Base-by-base conservation (phyloP, 2,888 invertebrate genomes). In the Coelopa pilipes region DNA sequence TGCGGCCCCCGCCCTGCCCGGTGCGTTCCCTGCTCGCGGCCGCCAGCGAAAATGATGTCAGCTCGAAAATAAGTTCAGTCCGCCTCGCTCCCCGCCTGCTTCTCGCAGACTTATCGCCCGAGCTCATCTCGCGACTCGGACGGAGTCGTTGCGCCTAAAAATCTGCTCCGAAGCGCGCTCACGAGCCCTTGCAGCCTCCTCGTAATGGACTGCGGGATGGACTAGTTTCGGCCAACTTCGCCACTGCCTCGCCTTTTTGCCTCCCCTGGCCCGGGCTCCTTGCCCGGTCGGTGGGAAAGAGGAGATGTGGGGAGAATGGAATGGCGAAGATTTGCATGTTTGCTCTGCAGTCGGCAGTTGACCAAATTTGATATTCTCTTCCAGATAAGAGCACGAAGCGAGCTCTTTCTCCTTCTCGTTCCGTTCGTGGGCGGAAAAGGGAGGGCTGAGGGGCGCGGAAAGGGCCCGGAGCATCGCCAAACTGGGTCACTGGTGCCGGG, bases 71-170 rank as follows among this genome's bases (percentile, higher is more conserved):
- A 69, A 49, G 19, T 70, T 21, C n/a, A 34, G 34, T 34, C 34
- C 34, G 34, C 34, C 34, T 34, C 34, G 34, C 34, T 34, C 7
- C 7, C 60, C 10, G 11, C 15, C 70, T 57, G 17, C 34, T 55
- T 19, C 46, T 17, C 17, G 21, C 57, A 17, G 17, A 21, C 19
- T 9, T 65, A 34, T 34, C 34, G 34, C 34, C n/a, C 46, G 17
- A 46, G 45, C 24, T 46, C 47, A 66, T 47, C 66, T 49, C 46
- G n/a, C 45, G 47, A 65, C 47, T 5, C 47, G 45, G 17, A 10
- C 21, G 34, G n/a, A 46, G n/a, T 67, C 60, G 34, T 24, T 49
- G 19, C 50, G 70, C 59, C 67, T 74, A 71, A 66, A 74, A 71
- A 70, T 66, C 49, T 60, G 60, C 68, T 55, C 17, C 45, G 9